phyloP scores from a whole-genome alignment of 2,888 invertebrate genomes.

The Zootermopsis nevadensis region DNA sequence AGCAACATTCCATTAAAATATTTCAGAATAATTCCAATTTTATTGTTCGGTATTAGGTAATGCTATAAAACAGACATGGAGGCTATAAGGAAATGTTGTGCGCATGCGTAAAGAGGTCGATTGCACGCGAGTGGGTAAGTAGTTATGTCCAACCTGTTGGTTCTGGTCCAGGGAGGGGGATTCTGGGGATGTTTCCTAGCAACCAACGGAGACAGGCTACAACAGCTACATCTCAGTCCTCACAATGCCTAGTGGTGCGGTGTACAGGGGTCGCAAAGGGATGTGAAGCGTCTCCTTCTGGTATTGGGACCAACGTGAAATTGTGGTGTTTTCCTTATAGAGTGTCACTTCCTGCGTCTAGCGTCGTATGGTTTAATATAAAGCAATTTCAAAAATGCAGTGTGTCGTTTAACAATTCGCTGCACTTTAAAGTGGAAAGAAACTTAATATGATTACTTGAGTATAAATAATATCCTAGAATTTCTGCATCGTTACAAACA shows the following conservation, averaged over 20 bases:
- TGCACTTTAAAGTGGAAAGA: too few relatives aligned
- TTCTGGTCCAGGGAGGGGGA: conserved; percentile 1
- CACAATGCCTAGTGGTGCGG: background rate
- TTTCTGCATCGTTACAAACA: too few relatives aligned
- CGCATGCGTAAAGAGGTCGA: background rate
- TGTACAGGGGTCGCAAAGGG: background rate
- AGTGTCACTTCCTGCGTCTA: background rate
- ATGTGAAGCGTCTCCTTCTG: background rate
- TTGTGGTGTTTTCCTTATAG: background rate
- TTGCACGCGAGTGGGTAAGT: conserved; percentile 13
- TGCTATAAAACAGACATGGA: background rate
- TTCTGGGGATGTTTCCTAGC: background rate
- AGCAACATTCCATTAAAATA: background rate
- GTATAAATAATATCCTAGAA: too few relatives aligned
- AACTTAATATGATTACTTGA: too few relatives aligned
- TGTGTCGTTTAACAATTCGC: background rate
- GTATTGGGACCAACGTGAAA: background rate
- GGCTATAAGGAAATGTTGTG: background rate
- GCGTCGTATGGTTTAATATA: background rate
- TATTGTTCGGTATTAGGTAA: background rate
- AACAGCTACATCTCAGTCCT: background rate
- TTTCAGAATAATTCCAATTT: background rate
- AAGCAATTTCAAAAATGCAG: background rate
- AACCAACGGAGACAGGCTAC: background rate
- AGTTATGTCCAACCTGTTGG: conserved; percentile 12